Percentiles rank a stretch among this genome's conserved stretches.
Conservation (phyloP, 2,113 vertebrate species). For the Dromiciops gliroides region DNA sequence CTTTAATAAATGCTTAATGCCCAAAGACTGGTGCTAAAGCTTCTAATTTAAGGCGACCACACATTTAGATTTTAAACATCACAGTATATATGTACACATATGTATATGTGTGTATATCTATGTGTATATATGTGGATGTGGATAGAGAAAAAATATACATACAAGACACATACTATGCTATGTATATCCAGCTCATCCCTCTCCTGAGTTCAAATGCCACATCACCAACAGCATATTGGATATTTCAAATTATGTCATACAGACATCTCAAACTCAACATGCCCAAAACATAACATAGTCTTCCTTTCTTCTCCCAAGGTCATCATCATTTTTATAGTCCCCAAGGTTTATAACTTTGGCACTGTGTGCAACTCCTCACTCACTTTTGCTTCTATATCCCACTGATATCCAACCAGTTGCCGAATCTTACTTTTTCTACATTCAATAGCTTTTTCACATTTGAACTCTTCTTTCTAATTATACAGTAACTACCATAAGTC, state of each 20-base stretch:
- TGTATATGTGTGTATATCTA: slow-evolving; percentile 2
- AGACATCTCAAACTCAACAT: not conserved
- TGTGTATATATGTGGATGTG: not conserved
- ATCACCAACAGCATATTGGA: not conserved
- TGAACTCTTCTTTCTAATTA: no score
- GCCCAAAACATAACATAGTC: not conserved
- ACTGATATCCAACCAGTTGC: not conserved
- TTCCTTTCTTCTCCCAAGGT: not conserved
- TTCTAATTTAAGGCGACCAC: no score
- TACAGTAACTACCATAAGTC: no score
- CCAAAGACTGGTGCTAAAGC: no score
- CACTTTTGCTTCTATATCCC: not conserved
- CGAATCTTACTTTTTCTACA: not conserved
- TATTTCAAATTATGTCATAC: not conserved
- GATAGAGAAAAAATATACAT: not conserved
- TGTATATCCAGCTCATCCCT: not conserved
- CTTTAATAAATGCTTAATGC: no score
- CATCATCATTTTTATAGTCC: not conserved
- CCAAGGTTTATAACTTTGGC: not conserved
- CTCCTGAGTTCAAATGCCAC: not conserved
- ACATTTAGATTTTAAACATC: no score
- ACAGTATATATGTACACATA: no score
- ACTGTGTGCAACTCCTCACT: not conserved
- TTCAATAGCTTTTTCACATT: not conserved
- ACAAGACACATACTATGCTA: not conserved